Conservation (phyloP, 2,113 vertebrate species). For the Cheirogaleus medius region DNA sequence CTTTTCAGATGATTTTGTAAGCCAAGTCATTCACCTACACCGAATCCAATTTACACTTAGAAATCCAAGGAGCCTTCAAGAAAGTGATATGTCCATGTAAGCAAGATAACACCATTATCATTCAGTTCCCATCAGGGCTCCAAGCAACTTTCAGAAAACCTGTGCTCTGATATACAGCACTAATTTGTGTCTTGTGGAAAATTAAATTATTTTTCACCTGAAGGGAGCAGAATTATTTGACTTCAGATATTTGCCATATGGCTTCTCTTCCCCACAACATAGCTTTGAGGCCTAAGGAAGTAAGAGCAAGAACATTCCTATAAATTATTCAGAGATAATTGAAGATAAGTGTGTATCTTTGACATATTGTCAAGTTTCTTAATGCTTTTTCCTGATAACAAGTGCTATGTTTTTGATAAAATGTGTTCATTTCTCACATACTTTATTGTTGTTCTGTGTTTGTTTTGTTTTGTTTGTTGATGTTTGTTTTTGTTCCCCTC, state of each 20-base stretch:
- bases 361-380: constrained; percentile 87
- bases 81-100: constrained; percentile 6
- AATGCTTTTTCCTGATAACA: constrained; percentile 83
- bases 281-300: constrained; percentile 72
- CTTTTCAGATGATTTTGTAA: not conserved
- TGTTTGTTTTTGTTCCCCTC: constrained; percentile 64
- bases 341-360: constrained; percentile 85
- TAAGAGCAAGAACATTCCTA: constrained; percentile 75
- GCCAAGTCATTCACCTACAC: not conserved
- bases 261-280: constrained; percentile 57
- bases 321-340: constrained; percentile 93
- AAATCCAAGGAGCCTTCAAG: not conserved
- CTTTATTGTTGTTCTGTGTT: constrained; percentile 79
- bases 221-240: constrained; percentile 67
- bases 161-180: constrained; percentile 49
- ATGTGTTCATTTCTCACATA: constrained; percentile 79
- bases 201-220: constrained; percentile 71
- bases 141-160: constrained; percentile 43
- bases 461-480: constrained; percentile 45
- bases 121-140: constrained; percentile 34
- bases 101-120: constrained; percentile 29
- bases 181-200: constrained; percentile 55
- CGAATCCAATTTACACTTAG: not conserved
- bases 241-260: constrained; percentile 76
- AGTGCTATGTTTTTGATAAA: constrained; percentile 82